These are phyloP conservation scores for Netelia fuscicornis DNA, from an alignment of 2,888 invertebrate genomes.

Conservation along the genomic window DNA sequence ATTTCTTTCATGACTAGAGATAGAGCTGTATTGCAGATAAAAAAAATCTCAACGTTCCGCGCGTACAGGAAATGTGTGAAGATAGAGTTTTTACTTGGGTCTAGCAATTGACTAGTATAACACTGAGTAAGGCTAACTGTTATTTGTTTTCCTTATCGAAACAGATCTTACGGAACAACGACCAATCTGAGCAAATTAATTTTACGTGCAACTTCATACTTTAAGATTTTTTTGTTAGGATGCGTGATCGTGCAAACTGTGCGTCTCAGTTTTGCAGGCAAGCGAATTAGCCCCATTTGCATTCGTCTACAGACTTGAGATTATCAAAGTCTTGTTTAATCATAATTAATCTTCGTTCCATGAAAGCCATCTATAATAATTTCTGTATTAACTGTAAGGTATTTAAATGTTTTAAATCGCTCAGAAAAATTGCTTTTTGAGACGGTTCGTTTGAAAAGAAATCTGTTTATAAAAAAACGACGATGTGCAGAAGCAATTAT, in stretches of 20 bases:
- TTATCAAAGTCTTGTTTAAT: not conserved
- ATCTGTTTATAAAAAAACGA: too few relatives aligned
- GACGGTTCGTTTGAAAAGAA: too few relatives aligned
- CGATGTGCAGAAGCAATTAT: too few relatives aligned
- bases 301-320: not conserved
- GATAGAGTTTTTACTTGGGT: slow-evolving; percentile 65
- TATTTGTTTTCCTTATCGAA: slow-evolving; percentile 38
- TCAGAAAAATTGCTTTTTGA: too few relatives aligned
- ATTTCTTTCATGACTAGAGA: slow-evolving; percentile 65
- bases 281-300: not conserved
- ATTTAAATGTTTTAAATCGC: too few relatives aligned
- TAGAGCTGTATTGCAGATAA: slow-evolving; percentile 41
- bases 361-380: too few relatives aligned
- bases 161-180: slow-evolving; percentile 48
- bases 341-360: too few relatives aligned
- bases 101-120: slow-evolving; percentile 81
- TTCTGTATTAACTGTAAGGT: too few relatives aligned
- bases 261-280: slow-evolving; percentile 7
- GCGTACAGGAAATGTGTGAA: slow-evolving; percentile 48
- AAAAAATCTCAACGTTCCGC: slow-evolving; percentile 34
- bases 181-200: slow-evolving; percentile 37
- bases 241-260: slow-evolving; percentile 50
- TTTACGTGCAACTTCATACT: slow-evolving; percentile 40
- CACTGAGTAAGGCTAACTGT: slow-evolving; percentile 49
- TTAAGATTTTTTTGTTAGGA: slow-evolving; percentile 1